Conservation (phyloP, 2,113 vertebrate genomes). For the Uria aalge region DNA sequence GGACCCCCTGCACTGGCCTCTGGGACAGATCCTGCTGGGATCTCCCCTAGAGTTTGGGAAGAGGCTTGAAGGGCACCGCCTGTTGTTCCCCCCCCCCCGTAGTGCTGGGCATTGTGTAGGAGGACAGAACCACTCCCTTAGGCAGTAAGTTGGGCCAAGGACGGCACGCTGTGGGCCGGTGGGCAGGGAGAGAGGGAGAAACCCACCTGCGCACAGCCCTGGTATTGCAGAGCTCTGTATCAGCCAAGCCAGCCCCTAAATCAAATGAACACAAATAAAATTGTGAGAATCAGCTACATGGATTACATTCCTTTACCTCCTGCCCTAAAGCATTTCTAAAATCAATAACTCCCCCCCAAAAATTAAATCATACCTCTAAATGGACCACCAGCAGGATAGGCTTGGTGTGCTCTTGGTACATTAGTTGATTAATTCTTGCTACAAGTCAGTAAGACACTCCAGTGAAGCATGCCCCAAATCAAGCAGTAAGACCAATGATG, state of each 20-base stretch:
- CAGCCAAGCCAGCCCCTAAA: not conserved
- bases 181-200: not conserved
- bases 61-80: not conserved
- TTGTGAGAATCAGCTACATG: not conserved
- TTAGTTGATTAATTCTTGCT: not conserved
- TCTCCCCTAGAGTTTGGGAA: not conserved
- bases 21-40: not conserved
- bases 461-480: not conserved
- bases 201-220: rapidly evolving
- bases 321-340: not conserved
- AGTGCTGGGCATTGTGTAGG: rapidly evolving
- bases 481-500: not conserved
- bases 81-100: too few relatives aligned
- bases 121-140: not conserved
- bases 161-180: not conserved
- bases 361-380: not conserved
- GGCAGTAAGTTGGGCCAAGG: not conserved
- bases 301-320: not conserved
- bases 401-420: not conserved
- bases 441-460: not conserved
- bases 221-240: rapidly evolving
- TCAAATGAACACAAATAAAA: not conserved
- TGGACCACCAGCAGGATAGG: not conserved
- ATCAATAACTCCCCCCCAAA: not conserved
- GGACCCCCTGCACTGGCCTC: not conserved